Evolutionary conservation across 2,888 invertebrate species (phyloP), one percentile per base, ranked within the genome.

Genomic region (Megastigmus dorsalis): DNA sequence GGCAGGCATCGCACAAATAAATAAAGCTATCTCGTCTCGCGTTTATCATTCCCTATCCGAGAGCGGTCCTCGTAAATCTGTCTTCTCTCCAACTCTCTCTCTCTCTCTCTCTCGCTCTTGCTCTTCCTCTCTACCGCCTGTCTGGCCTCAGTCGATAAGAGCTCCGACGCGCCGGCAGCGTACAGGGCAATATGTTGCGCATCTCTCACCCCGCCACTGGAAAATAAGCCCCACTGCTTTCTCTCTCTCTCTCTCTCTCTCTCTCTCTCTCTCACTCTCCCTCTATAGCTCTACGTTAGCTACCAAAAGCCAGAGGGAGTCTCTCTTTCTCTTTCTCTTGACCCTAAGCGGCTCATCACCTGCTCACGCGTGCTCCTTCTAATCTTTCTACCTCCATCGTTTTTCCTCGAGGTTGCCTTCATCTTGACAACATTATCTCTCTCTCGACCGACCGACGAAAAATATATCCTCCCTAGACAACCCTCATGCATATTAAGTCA

Each of bases 21-120:
- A 90, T 90, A 90, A 90, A 90, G 90, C 89, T 90, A 90, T 91
- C 90, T 90, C 88, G 88, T 88, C 89, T 87, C 88, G 88, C 89
- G 90, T 91, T 90, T 90, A 90, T 91, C 90, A 90, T 90, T 89
- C 87, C 89, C 89, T 74, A 74, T 74, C 74, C 74, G 55, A 59
- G 88, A 88, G 88, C 89, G 88, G 88, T 88, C 88, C 89, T 89
- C 89, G 89, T 90, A 90, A 90, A 89, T 89, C 88, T 88, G 88
- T 86, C 86, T 78, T 80, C 82, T 81, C 60, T 26, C 33, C n/a
- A 10, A 3, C 45, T 41, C 50, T 50, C 57, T 15, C 59, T 50
- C 15, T 48, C 23, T 5, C 55, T 18, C 38, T 55, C 36, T 4
- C 30, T 30, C 57, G 7, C 57, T 10, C 38, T 41, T 38, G 18